Evolutionary conservation across 2,113 vertebrate genomes (phyloP), one percentile per base, ranked within the genome.

Genomic region (Crotalus helleri): DNA sequence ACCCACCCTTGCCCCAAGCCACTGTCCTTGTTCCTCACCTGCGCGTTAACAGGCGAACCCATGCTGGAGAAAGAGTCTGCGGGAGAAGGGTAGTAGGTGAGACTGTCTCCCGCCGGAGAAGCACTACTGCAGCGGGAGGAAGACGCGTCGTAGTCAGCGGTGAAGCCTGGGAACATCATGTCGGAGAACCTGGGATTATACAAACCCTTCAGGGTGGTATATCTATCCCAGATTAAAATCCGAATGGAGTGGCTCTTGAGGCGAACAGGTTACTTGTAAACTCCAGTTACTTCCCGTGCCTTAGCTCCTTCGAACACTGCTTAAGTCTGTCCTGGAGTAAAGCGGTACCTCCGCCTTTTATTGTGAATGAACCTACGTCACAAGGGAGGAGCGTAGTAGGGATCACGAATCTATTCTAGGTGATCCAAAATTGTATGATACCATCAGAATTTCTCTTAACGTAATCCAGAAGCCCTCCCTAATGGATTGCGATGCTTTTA

Each of bases 81-180:
- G 33, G 98, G 98, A 1, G 99, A 99, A 0, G 98, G 98, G 89
- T 98, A 99, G 91, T 99, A 99, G 85, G 97, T 98, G 64, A 98
- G 95, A 39, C 96, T 99, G 95, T 99, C 99, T 86, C 97, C 98
- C 21, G 98, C 98, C 21, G 98, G 99, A 46, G 99, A 99, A 91
- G 99, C 99, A 93, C 98, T 99, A 97, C 99, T 99, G 98, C 99
- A 99, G 96, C 99, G 99, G 51, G 99, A 99, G 90, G 99, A 98
- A 1, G 98, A 94, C 19, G 98, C 97, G 94, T 99, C 99, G 96
- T 99, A 98, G 64, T 99, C 99, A 89, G 98, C 95, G 95, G 98
- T 96, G 96, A 99, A 99, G 94, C 96, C 97, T 58, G 98, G 98
- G 95, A 98, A 99, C 99, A 99, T 99, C 98, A 98, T 98, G 90